Evolutionary conservation across 2,797 vertebrate species (phyloP).

Genomic region (Gadopsis bispinosus): DNA sequence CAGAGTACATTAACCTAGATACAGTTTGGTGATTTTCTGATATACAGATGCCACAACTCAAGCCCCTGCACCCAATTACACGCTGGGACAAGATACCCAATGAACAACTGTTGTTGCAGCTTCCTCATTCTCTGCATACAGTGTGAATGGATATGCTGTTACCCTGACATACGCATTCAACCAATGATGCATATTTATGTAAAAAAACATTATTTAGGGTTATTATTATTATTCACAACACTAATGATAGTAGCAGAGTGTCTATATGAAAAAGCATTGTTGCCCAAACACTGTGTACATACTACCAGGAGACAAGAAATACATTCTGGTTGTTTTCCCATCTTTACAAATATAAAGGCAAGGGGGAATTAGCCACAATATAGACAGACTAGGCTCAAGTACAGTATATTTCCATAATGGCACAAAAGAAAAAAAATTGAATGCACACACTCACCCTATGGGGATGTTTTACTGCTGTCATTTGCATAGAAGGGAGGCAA

Average conservation of each 20-base stretch:
- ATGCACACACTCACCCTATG: slow-evolving; percentile 64
- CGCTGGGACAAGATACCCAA: slow-evolving; percentile 38
- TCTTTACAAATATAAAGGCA: not conserved
- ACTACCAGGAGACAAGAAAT: not conserved
- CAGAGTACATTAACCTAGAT: slow-evolving; percentile 31
- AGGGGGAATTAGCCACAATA: not conserved
- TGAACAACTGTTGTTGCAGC: slow-evolving; percentile 18
- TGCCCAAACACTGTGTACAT: not conserved
- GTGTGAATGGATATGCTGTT: not conserved
- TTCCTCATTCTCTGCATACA: slow-evolving; percentile 1
- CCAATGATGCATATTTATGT: not conserved
- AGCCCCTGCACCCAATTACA: slow-evolving; percentile 29
- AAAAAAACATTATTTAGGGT: not conserved
- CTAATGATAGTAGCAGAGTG: not conserved
- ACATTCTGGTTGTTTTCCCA: not conserved
- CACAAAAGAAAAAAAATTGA: not conserved
- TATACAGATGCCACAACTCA: slow-evolving; percentile 27
- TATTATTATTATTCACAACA: not conserved
- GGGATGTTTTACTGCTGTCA: slow-evolving; percentile 41
- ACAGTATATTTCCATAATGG: not conserved
- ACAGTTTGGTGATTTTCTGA: not conserved
- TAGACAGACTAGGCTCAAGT: not conserved
- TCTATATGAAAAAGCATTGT: not conserved
- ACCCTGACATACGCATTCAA: not conserved
- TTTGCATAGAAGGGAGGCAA: slow-evolving; percentile 38